Base-by-base conservation (phyloP, 2,888 invertebrate species). In the Chymomyza procnemis region DNA sequence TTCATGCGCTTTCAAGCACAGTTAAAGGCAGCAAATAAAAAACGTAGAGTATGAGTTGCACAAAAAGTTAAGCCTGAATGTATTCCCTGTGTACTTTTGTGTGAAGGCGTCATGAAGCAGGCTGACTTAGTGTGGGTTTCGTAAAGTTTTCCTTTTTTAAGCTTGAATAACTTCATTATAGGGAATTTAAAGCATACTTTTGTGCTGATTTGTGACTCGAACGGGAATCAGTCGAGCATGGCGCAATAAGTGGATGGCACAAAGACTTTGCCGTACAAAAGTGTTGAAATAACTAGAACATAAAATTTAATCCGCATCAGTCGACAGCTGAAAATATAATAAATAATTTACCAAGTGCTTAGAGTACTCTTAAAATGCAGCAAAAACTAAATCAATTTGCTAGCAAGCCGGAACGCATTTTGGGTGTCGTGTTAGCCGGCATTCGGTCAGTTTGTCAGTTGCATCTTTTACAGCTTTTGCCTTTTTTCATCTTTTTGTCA, bases 111-210 rank as follows among this genome's bases (percentile, higher is more conserved):
- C n/a, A 50, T 34, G 8, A 26, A 26, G 26, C 18, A 16, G 18
- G 46, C 61, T 64, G 52, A 21, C 3, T 63, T 50, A 46, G 26
- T 62, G 48, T 22, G 26, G 12, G 21, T 26, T 12, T 60, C 61
- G 62, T 26, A 74, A 78, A 78, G 71, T 62, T 75, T 72, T 73
- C 75, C 61, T 70, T 63, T 75, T 83, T 80, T 64, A 74, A 69
- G 80, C 84, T 75, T 74, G 84, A 80, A 80, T 80, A 74, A 73
- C 79, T 79, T 83, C 79, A 83, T 81, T 83, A 80, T 77, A 71
- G 67, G 61, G 67, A 80, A 73, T 64, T 73, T 76, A 76, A 76
- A 72, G 73, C 66, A 75, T 66, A 76, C 71, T 71, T 78, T 74
- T 71, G 78, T 76, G 75, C 75, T 78, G 78, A 80, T 80, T 83